phyloP scores from a whole-genome alignment of 2,888 invertebrate genomes.

The Tortrix viridana region DNA sequence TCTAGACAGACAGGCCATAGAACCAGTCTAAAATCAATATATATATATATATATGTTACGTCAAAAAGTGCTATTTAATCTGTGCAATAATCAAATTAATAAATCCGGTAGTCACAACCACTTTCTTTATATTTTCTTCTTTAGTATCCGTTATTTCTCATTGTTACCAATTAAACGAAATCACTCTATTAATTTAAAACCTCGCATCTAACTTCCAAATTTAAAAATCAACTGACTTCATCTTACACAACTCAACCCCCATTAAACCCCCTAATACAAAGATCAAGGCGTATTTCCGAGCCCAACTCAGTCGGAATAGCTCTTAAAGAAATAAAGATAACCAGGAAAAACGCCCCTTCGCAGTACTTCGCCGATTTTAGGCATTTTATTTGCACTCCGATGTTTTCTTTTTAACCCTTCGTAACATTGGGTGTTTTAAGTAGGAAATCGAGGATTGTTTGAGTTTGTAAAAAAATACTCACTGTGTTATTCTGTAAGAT shows the following conservation, averaged over 20 bases:
- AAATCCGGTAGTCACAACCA: too few species aligned
- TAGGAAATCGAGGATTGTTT: slow-evolving; percentile 13
- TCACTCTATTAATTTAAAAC: too few species aligned
- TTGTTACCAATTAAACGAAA: too few species aligned
- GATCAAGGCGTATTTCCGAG: slow-evolving; percentile 37
- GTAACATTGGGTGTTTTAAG: slow-evolving; percentile 29
- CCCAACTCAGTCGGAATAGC: slow-evolving; percentile 34
- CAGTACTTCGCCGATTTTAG: slow-evolving; percentile 30
- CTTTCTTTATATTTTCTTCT: too few species aligned
- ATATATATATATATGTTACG: too few species aligned
- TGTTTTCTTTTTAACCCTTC: slow-evolving; percentile 37
- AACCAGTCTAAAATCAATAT: too few species aligned
- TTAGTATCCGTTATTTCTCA: too few species aligned
- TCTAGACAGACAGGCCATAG: too few species aligned
- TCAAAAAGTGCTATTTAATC: too few species aligned
- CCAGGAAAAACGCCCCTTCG: slow-evolving; percentile 35
- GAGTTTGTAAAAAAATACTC: slow-evolving; percentile 30
- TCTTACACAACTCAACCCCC: slow-evolving; percentile 10
- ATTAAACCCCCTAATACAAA: slow-evolving; percentile 35
- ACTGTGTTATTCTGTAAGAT: too few species aligned
- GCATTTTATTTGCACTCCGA: slow-evolving; percentile 29
- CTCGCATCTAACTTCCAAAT: too few species aligned
- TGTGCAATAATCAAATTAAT: too few species aligned
- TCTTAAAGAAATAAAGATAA: slow-evolving; percentile 38
- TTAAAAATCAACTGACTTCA: slow-evolving; percentile 26